These are phyloP conservation scores for Girardia tigrina DNA, from an alignment of 2,888 invertebrate species.

Conservation along the genomic window DNA sequence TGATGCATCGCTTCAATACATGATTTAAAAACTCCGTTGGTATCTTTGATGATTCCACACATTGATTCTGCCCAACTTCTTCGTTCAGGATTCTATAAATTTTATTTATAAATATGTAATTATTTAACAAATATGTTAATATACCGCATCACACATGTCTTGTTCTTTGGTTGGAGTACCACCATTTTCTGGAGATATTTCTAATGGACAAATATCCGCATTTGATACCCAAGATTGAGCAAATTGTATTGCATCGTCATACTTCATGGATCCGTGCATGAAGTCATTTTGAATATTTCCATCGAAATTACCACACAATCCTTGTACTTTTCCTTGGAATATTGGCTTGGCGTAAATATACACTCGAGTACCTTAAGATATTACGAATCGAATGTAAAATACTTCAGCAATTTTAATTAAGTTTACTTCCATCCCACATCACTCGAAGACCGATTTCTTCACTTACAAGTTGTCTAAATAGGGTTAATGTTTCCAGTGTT, in stretches of 20 bases:
- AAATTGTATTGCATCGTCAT: constrained; percentile 27
- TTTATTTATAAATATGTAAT: not conserved
- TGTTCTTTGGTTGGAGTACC: constrained; percentile 18
- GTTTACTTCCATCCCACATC: constrained; percentile 65
- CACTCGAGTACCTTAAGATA: constrained; percentile 58
- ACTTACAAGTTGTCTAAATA: constrained; percentile 34
- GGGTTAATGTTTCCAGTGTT: constrained; percentile 5
- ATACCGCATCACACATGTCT: constrained; percentile 27
- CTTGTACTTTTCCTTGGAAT: constrained; percentile 66
- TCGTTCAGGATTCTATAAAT: constrained; percentile 23
- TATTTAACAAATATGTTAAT: not conserved
- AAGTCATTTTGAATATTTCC: constrained; percentile 65
- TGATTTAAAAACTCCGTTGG: constrained; percentile 30
- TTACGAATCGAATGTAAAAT: not conserved
- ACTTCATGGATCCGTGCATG: constrained; percentile 28
- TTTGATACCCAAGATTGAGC: constrained; percentile 24
- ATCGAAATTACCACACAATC: constrained; percentile 80
- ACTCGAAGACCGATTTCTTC: constrained; percentile 60
- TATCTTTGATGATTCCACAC: constrained; percentile 33
- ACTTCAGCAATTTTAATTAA: not conserved
- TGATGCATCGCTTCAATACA: constrained; percentile 36
- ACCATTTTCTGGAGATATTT: not conserved
- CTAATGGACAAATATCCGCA: constrained; percentile 25
- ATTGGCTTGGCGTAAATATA: constrained; percentile 65
- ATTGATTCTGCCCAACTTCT: constrained; percentile 26